A percentile compares a stretch with the other conserved stretches of the same genome.
Conservation (phyloP, 2,113 vertebrate genomes). For the Pitta sordida region DNA sequence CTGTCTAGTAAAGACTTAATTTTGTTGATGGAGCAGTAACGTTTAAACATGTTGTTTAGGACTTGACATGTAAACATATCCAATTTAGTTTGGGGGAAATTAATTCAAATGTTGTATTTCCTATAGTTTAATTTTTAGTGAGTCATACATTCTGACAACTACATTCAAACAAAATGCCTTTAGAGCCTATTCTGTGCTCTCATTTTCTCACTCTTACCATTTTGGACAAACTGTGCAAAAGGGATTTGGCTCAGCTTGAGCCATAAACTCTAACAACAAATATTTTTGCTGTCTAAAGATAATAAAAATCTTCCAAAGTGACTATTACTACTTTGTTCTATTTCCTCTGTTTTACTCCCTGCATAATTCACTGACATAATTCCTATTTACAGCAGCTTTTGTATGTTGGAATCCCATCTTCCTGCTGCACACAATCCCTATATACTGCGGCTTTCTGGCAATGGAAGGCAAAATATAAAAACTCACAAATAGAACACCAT, state of each 20-base stretch:
- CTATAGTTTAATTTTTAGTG: neutral
- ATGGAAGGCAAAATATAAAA: neutral
- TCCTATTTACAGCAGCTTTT: neutral
- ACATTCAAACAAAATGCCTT: neutral
- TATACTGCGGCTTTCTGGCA: neutral
- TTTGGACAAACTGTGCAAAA: neutral
- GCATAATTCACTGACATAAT: neutral
- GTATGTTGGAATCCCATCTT: neutral
- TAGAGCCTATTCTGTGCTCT: neutral
- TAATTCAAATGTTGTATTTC: neutral
- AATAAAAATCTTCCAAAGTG: constrained; percentile 8
- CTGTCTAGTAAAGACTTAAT: neutral
- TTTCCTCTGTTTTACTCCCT: neutral
- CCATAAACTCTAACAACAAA: neutral
- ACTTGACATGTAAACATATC: neutral
- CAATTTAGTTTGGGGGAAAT: neutral
- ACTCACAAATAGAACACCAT: neutral
- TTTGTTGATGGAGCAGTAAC: neutral
- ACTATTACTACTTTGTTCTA: neutral
- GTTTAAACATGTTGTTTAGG: neutral
- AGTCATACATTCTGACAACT: neutral
- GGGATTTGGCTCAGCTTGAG: neutral
- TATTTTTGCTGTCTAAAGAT: neutral
- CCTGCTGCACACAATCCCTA: neutral
- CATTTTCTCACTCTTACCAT: neutral